These are phyloP conservation scores for Drosophila lowei DNA, from an alignment of 1,140 invertebrate species.

Conservation along the genomic window DNA sequence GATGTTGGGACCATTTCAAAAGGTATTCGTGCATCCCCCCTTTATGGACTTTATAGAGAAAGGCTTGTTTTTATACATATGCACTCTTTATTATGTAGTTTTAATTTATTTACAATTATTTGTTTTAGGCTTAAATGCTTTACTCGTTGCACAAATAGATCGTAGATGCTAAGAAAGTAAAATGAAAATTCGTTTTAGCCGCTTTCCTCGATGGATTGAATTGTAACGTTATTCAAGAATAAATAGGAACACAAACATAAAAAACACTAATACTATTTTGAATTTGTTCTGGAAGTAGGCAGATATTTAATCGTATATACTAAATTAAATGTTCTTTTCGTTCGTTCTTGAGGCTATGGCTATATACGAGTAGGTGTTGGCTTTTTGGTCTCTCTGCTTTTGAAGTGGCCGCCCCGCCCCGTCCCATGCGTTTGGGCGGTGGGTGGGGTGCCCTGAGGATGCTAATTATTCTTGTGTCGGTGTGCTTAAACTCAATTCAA, in stretches of 20 bases:
- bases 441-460: constrained; percentile 16
- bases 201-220: constrained; percentile 68
- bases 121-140: constrained; percentile 72
- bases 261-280: constrained; percentile 75
- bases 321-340: constrained; percentile 56
- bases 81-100: constrained; percentile 75
- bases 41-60: background rate
- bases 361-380: constrained; percentile 2
- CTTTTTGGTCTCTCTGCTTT: constrained; percentile 54
- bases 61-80: constrained; percentile 49
- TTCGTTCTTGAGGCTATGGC: constrained; percentile 47
- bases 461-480: constrained; percentile 38
- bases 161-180: constrained; percentile 63
- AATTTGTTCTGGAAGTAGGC: constrained; percentile 61
- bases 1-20: constrained; percentile 26
- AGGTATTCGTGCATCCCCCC: too few relatives aligned
- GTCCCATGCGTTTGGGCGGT: too few relatives aligned
- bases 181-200: constrained; percentile 72
- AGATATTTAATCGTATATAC: constrained; percentile 33
- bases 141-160: constrained; percentile 68
- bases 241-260: constrained; percentile 77
- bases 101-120: constrained; percentile 81
- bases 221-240: constrained; percentile 70
- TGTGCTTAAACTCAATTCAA: constrained; percentile 62
- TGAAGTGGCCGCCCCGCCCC: constrained; percentile 7